Base-by-base conservation (phyloP, 2,888 invertebrate genomes). In the Odontomyia ornata region DNA sequence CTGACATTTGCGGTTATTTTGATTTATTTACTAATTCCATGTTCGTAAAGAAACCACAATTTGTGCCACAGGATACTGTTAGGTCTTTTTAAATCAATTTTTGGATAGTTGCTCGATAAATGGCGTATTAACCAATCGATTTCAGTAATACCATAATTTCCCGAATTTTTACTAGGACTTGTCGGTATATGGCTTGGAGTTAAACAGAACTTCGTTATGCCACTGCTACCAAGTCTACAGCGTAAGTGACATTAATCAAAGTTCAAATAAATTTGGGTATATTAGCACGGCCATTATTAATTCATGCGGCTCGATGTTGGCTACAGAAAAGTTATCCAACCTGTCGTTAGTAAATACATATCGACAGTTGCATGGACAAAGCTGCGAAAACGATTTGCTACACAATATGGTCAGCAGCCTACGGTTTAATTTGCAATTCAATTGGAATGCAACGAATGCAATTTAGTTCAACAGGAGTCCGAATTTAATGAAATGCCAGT, bases 391-490 rank as follows among this genome's bases (percentile, higher is more conserved):
- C 23, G 60, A 60, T 57, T 57, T 36, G 60, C 57, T 73, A 57
- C 9, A 43, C 43, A 30, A 21, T 72, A 27, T 36, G 57, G 46
- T 67, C 56, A 30, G 69, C 60, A 69, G 75, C 23, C 52, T 75
- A 69, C 71, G n/a, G 56, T 78, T 76, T 78, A 78, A 78, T 78
- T 76, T 78, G 78, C 78, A 78, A 78, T 78, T 78, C 78, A 78
- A 78, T 73, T 76, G 78, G 73, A 78, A 76, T 76, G 76, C 78
- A 76, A 76, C 78, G 67, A 78, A 65, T 78, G 78, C 78, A 78
- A 73, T 78, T 76, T 65, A 57, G 64, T 65, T 57, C 60, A 36
- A 78, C 76, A 67, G 64, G 71, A 67, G 71, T 62, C 27, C n/a
- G 65, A 64, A 76, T 75, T 75, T 76, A 78, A 78, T 78, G 78